These are phyloP conservation scores for Tringa solitaria DNA, from an alignment of 2,113 vertebrate species.

Conservation along the genomic window DNA sequence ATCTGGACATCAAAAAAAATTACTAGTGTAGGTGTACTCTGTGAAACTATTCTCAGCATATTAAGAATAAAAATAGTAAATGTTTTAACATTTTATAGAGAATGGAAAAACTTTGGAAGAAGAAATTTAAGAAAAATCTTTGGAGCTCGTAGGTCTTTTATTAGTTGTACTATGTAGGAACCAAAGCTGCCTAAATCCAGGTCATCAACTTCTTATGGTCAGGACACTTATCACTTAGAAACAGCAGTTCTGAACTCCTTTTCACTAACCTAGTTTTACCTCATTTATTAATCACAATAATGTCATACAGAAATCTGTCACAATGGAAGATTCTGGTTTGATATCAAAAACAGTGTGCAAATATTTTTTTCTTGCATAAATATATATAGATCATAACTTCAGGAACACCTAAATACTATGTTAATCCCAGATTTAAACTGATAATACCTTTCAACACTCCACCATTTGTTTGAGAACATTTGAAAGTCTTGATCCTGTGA, in stretches of 20 bases:
- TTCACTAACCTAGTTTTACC: not conserved
- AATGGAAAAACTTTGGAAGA: not conserved
- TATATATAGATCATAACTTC: not conserved
- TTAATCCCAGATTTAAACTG: not conserved
- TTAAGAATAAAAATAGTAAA: not conserved
- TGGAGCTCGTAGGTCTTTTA: not conserved
- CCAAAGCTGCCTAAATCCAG: not conserved
- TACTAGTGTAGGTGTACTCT: accelerated
- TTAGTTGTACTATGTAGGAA: not conserved
- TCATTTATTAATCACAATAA: not conserved
- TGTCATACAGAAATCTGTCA: not conserved
- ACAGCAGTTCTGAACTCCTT: not conserved
- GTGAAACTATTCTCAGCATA: not conserved
- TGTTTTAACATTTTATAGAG: not conserved
- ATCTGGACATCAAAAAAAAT: not conserved
- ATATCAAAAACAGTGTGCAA: not conserved
- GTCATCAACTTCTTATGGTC: not conserved
- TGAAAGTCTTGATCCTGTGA: not conserved
- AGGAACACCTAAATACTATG: not conserved
- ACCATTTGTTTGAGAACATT: not conserved
- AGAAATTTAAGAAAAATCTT: not conserved
- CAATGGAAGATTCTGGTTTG: not conserved
- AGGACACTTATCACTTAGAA: not conserved
- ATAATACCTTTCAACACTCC: not conserved
- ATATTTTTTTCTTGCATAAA: not conserved